Conservation (phyloP, 1,140 invertebrate species). For the Antheraea mylitta region DNA sequence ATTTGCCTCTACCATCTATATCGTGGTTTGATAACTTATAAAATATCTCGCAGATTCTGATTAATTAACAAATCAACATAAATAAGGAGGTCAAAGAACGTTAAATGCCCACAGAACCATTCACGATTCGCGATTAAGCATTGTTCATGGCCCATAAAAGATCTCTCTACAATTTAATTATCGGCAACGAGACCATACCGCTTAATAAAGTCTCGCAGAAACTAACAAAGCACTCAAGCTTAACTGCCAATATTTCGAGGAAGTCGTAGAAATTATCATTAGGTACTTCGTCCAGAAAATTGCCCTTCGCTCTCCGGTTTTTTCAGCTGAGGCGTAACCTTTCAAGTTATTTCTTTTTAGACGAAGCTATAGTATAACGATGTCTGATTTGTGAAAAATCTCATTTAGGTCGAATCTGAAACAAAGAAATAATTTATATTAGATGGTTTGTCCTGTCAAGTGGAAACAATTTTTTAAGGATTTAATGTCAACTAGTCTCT, state of each 20-base stretch:
- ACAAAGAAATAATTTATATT: background rate
- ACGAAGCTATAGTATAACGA: background rate
- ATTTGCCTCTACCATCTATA: background rate
- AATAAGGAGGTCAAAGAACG: background rate
- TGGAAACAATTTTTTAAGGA: background rate
- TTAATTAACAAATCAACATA: background rate
- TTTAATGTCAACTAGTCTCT: background rate
- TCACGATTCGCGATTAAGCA: slow-evolving; percentile 15
- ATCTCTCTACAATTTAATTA: slow-evolving; percentile 23
- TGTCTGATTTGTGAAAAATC: background rate
- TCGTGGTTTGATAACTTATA: background rate
- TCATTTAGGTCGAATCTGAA: background rate
- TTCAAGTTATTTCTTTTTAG: background rate
- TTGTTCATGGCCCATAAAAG: slow-evolving; percentile 13
- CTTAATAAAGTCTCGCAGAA: slow-evolving; percentile 22
- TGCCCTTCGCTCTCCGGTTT: background rate
- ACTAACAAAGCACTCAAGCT: slow-evolving; percentile 19
- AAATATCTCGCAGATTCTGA: background rate
- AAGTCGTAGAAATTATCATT: slow-evolving; percentile 8
- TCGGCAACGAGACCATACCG: slow-evolving; percentile 17
- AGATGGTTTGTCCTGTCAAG: background rate
- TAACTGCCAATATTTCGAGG: slow-evolving; percentile 16
- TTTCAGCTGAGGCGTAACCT: background rate
- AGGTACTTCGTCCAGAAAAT: slow-evolving; percentile 1
- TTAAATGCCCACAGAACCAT: background rate